These are phyloP conservation scores for Zapornia atra DNA, from an alignment of 2,113 vertebrate genomes.

Conservation along the genomic window DNA sequence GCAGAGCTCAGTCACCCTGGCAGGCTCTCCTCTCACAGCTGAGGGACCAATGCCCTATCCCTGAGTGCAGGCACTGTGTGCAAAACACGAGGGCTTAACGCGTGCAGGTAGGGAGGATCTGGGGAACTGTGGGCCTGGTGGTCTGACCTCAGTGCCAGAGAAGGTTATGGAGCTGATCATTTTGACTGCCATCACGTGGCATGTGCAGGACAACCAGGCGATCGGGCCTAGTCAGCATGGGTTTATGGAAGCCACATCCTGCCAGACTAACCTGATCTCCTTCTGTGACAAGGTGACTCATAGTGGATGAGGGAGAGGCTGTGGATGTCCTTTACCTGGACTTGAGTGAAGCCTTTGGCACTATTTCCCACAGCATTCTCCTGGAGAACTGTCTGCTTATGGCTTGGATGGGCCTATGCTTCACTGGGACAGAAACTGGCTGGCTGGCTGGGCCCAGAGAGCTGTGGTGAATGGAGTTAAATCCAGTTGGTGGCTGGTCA, in stretches of 20 bases:
- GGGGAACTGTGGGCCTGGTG: neutral
- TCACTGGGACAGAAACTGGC: neutral
- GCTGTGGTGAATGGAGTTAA: neutral
- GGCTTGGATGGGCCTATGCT: neutral
- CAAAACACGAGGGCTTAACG: neutral
- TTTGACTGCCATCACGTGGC: neutral
- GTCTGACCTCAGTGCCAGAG: rapidly evolving
- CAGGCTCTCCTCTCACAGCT: neutral
- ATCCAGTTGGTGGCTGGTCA: neutral
- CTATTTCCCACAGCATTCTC: neutral
- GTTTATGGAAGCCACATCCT: neutral
- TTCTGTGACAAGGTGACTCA: neutral
- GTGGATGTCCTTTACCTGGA: neutral
- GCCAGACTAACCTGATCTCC: neutral
- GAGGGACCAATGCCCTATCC: neutral
- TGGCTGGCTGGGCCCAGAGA: rapidly evolving
- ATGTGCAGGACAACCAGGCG: neutral
- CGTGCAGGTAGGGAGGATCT: neutral
- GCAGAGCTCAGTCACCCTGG: neutral
- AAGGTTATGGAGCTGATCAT: neutral
- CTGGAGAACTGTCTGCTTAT: neutral
- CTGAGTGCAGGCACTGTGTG: neutral
- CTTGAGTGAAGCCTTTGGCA: neutral
- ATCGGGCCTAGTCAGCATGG: neutral
- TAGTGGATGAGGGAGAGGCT: neutral